These are phyloP conservation scores for Thymelicus lineola DNA, from an alignment of 2,888 invertebrate species.

Conservation along the genomic window DNA sequence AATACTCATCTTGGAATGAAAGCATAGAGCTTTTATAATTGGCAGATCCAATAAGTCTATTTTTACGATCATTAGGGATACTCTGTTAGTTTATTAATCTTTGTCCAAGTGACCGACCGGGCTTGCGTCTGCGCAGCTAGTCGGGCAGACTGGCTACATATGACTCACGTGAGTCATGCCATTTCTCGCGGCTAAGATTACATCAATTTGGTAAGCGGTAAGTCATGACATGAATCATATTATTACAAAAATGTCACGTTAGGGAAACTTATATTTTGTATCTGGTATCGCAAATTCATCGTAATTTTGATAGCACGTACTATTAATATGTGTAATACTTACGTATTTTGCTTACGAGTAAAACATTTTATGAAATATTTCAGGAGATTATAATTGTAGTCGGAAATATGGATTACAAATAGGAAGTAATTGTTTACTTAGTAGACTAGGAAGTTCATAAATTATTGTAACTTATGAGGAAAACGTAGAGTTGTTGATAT, in stretches of 20 bases:
- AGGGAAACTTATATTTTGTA: slow-evolving; percentile 16
- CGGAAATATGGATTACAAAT: not conserved
- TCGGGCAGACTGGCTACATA: not conserved
- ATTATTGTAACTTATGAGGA: not conserved
- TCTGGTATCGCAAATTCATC: slow-evolving; percentile 11
- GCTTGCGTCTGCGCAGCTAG: slow-evolving; percentile 41
- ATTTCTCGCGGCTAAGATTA: slow-evolving; percentile 54
- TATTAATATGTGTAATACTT: slow-evolving; percentile 7
- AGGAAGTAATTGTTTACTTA: not conserved
- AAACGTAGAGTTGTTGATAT: not conserved
- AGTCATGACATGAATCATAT: slow-evolving; percentile 40
- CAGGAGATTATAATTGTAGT: not conserved
- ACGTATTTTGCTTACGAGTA: not conserved
- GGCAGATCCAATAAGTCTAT: too few species aligned
- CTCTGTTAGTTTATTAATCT: slow-evolving; percentile 36
- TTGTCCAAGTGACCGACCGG: slow-evolving; percentile 33
- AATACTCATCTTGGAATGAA: too few species aligned
- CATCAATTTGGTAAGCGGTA: slow-evolving; percentile 61
- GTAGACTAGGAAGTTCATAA: not conserved
- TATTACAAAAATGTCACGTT: slow-evolving; percentile 29
- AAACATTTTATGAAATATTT: not conserved
- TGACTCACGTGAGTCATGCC: slow-evolving; percentile 49
- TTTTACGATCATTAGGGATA: too few species aligned
- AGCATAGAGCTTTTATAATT: too few species aligned
- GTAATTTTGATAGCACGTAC: slow-evolving; percentile 14